Base-by-base conservation (phyloP, 2,888 invertebrate genomes). In the Carterocephalus palaemon region DNA sequence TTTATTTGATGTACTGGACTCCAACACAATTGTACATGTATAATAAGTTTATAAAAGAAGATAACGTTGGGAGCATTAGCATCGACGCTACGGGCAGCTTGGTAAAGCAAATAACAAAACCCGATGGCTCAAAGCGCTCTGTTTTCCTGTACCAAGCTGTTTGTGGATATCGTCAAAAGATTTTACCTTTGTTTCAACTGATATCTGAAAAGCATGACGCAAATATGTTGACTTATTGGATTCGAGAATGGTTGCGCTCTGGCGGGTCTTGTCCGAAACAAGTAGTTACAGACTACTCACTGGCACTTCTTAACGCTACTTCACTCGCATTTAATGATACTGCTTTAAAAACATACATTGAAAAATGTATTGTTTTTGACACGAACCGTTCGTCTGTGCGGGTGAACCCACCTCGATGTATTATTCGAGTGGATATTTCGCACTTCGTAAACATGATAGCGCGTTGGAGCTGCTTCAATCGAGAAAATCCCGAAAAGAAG, bases 201-300 rank as follows among this genome's bases (percentile, higher is more conserved):
- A 16, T 40, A 32, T 32, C 23, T 1, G 40, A 31, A 2, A 40
- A 32, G 15, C 23, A 40, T 9, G 40, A 32, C 16, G 16, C 40
- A 6, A 40, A 40, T 32, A 23, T 4, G 8, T 16, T 40, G n/a
- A 23, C 22, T 2, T 31, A 40, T 40, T 40, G 31, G 32, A 22
- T 40, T 22, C 31, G 23, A 10, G 40, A 23, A 7, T 22, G 22
- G 23, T 23, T 31, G 15, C 23, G 40, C 7, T 15, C 9, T 23
- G 40, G 31, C 1, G 22, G 6, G 13, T 32, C 32, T 2, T 23
- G 23, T 23, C 32, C 31, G 5, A 22, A 31, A 29, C 22, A 40
- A 40, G 16, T 40, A 8, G 40, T 40, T 5, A 23, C 23, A 40
- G 31, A 40, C 15, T 40, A 40, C 15, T 40, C 40, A 29, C 13